Conservation (phyloP, 2,113 vertebrate genomes). For the Gymnorhina tibicen region DNA sequence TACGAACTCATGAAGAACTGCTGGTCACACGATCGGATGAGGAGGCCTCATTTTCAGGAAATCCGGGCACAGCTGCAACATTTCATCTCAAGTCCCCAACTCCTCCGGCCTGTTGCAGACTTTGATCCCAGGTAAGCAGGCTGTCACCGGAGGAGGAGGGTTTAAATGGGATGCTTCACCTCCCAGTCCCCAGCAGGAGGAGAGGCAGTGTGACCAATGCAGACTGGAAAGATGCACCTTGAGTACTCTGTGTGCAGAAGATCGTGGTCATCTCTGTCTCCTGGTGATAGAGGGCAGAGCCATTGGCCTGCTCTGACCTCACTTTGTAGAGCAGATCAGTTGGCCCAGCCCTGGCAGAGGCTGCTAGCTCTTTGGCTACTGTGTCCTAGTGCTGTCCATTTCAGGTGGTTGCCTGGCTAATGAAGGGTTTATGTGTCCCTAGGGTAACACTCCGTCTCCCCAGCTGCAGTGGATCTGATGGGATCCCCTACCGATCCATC, state of each 20-base stretch:
- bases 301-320: neutral
- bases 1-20: slow-evolving; percentile 81
- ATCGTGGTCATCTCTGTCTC: neutral
- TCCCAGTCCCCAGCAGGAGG: neutral
- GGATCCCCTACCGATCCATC: slow-evolving; percentile 75
- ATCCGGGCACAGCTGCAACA: slow-evolving; percentile 75
- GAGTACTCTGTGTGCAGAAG: neutral
- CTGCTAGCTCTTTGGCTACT: neutral
- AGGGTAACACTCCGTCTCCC: slow-evolving; percentile 76
- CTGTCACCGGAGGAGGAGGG: neutral
- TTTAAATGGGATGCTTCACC: neutral
- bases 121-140: slow-evolving; percentile 74
- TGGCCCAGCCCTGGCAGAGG: neutral
- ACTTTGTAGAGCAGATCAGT: neutral
- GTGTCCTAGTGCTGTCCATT: neutral
- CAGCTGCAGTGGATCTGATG: slow-evolving; percentile 76
- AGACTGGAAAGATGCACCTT: neutral
- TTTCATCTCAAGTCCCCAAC: slow-evolving; percentile 71
- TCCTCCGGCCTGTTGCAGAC: slow-evolving; percentile 74
- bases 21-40: slow-evolving; percentile 68
- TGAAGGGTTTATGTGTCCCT: neutral
- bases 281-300: neutral
- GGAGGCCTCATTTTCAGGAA: slow-evolving; percentile 73
- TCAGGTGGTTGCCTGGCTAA: neutral
- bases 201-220: neutral